Evolutionary conservation across 2,797 vertebrate species (phyloP), one percentile per base, ranked within the genome.

Genomic region (Lagocephalus sceleratus): DNA sequence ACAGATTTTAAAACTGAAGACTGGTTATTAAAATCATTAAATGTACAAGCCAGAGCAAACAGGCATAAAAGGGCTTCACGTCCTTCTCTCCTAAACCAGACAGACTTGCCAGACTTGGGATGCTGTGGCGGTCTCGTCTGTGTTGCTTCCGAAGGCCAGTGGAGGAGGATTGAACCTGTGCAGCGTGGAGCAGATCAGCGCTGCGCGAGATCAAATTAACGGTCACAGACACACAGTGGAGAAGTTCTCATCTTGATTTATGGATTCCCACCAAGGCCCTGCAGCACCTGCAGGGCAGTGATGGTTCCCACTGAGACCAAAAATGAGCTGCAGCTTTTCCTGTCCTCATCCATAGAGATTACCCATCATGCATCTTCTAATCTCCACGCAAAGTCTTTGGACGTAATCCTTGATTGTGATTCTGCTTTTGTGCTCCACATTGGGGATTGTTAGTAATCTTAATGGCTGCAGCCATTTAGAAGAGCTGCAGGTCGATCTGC

Each of bases 301-400:
- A 20, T 25, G 38, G 19, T 53, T 22, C 39, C 29, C 54, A 29
- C 25, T 1, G 23, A 63, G 23, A 60, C 39, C 38, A 52, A 60
- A 70, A 66, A 70, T 51, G 15, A 60, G 53, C 3, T 63, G 6
- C 20, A 25, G 43, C n/a, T n/a, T 51, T 72, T 79, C 49, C 44
- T 76, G 51, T 61, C 51, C 51, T 71, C 76, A 75, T 73, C 68
- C 71, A 62, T 32, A 26, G 15, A 71, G 82, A 88, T 88, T 83
- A 84, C 80, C 17, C 16, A 60, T 73, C 57, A 63, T 57, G 65
- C 76, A 63, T 77, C 71, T 68, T 49, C 57, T 80, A 81, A 75
- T 87, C 81, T 67, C 54, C 6, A 32, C 35, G 17, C 23, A 51
- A 82, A 82, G 85, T 86, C 76, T 77, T 51, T 63, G 17, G 49